phyloP scores from a whole-genome alignment of 2,113 vertebrate genomes.

The Puffinus mauretanicus region DNA sequence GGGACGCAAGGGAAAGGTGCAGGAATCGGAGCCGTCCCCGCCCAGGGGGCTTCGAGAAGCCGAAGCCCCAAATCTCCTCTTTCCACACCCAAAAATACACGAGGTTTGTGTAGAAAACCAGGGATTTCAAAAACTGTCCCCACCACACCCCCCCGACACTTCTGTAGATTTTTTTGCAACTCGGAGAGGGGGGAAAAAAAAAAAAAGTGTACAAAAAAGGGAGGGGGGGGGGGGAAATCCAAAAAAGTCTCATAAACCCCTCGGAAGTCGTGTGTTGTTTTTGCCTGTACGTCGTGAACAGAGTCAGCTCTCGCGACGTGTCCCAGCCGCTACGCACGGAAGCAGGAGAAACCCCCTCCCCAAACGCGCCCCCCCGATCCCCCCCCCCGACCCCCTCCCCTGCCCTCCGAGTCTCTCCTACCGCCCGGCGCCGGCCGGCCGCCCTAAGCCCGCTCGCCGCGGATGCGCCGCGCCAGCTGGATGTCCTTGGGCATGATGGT shows the following conservation, averaged over 20 bases:
- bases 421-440: neutral
- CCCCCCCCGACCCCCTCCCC: no score
- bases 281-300: neutral
- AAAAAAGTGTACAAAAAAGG: neutral
- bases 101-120: slow-evolving; percentile 3
- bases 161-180: neutral
- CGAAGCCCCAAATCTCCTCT: neutral
- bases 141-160: neutral
- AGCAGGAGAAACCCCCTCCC: neutral
- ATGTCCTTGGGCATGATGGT: slow-evolving; percentile 86
- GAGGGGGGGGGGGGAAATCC: neutral
- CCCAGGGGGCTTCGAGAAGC: neutral
- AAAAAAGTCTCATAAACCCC: neutral
- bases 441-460: slow-evolving; percentile 76
- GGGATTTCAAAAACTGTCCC: neutral
- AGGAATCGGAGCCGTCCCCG: neutral
- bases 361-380: no score
- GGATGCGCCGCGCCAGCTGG: slow-evolving; percentile 88
- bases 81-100: neutral
- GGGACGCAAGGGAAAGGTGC: neutral
- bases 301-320: neutral
- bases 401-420: neutral
- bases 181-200: neutral
- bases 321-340: neutral
- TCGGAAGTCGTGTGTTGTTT: neutral